phyloP scores from a whole-genome alignment of 2,797 vertebrate species.

The Thaleichthys pacificus region DNA sequence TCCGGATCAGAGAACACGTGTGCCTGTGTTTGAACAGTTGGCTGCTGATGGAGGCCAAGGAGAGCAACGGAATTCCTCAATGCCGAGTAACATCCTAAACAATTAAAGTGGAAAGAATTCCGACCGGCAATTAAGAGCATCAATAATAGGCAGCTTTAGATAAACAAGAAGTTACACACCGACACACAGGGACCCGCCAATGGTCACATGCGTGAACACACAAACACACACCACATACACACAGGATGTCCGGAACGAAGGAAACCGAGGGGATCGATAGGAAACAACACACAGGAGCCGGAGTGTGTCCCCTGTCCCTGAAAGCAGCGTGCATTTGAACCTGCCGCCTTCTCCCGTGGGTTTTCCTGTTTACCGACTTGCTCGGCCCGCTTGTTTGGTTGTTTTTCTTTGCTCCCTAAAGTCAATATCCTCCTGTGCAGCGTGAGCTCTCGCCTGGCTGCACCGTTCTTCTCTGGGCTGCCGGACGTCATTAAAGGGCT shows the following conservation, averaged over 20 bases:
- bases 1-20: slow-evolving; percentile 39
- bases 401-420: slow-evolving; percentile 72
- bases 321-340: slow-evolving; percentile 60
- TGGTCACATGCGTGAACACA: slow-evolving; percentile 36
- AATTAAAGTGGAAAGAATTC: slow-evolving; percentile 66
- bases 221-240: slow-evolving; percentile 32
- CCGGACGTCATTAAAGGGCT: slow-evolving; percentile 72
- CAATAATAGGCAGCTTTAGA: slow-evolving; percentile 57
- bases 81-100: slow-evolving; percentile 63
- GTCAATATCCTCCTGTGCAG: slow-evolving; percentile 70
- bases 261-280: slow-evolving; percentile 68
- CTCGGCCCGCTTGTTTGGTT: slow-evolving; percentile 65
- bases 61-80: slow-evolving; percentile 63
- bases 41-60: slow-evolving; percentile 42
- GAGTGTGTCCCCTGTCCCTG: slow-evolving; percentile 68
- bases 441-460: slow-evolving; percentile 51
- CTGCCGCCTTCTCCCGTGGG: slow-evolving; percentile 72
- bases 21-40: slow-evolving; percentile 43
- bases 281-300: slow-evolving; percentile 65
- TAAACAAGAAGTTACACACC: slow-evolving; percentile 10
- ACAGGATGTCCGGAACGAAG: slow-evolving; percentile 70
- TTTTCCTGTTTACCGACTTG: slow-evolving; percentile 77
- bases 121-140: slow-evolving; percentile 63
- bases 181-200: slow-evolving; percentile 33
- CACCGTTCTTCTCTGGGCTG: slow-evolving; percentile 47